These are phyloP conservation scores for Linyphia triangularis DNA, from an alignment of 2,888 invertebrate species.

Conservation along the genomic window DNA sequence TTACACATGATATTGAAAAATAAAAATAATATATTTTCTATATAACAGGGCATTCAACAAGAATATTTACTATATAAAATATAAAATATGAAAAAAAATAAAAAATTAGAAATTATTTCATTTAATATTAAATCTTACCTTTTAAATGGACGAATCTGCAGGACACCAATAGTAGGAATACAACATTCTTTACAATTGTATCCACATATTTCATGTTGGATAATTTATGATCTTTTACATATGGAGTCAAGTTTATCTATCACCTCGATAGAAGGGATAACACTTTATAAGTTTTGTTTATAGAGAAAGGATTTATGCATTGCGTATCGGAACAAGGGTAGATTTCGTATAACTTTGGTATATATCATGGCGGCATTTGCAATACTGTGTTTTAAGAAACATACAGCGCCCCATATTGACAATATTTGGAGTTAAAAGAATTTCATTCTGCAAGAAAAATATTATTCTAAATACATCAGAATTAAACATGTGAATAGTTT, in stretches of 20 bases:
- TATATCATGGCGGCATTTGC: constrained; percentile 30
- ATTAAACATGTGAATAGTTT: background rate
- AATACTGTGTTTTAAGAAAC: background rate
- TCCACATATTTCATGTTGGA: background rate
- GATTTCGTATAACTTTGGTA: background rate
- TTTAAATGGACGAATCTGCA: background rate
- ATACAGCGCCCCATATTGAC: constrained; percentile 66
- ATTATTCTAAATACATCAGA: background rate
- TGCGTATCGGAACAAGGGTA: background rate
- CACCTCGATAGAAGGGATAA: background rate
- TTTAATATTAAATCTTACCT: constrained; percentile 12
- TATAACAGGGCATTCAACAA: too few relatives aligned
- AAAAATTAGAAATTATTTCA: background rate
- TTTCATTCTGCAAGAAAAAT: background rate
- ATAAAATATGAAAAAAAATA: background rate
- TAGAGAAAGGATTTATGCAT: background rate
- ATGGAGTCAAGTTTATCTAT: background rate
- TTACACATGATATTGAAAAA: too few relatives aligned
- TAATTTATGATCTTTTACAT: background rate
- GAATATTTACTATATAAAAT: too few relatives aligned
- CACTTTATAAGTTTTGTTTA: background rate
- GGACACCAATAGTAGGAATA: background rate
- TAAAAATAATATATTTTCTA: too few relatives aligned
- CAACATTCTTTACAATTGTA: background rate
- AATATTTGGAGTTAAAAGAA: constrained; percentile 42